phyloP scores from a whole-genome alignment of 2,113 vertebrate genomes.

The Cettia cetti region DNA sequence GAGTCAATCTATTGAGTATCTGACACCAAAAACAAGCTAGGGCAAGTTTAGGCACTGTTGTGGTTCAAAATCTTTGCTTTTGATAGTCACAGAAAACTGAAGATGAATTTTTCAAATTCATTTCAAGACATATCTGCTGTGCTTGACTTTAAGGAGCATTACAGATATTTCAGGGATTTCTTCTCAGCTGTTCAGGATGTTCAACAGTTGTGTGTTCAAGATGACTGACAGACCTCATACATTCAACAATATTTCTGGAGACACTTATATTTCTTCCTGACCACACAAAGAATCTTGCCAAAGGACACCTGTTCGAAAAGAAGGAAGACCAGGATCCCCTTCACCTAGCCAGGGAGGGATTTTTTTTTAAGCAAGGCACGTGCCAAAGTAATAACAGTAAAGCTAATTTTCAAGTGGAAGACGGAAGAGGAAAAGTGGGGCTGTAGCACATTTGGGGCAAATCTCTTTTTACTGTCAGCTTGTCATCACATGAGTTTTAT shows the following conservation, averaged over 20 bases:
- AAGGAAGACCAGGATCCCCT: not conserved
- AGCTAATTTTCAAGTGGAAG: constrained; percentile 13
- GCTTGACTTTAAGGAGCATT: not conserved
- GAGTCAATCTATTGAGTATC: not conserved
- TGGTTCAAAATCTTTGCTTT: not conserved
- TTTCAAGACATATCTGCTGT: not conserved
- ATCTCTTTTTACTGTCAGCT: constrained; percentile 49
- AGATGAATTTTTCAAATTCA: not conserved
- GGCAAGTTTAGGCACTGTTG: not conserved
- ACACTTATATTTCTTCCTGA: not conserved
- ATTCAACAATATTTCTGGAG: not conserved
- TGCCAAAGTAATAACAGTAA: constrained; percentile 4
- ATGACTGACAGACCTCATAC: not conserved
- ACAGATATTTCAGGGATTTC: not conserved
- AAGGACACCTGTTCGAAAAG: not conserved
- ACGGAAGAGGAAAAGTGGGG: not conserved
- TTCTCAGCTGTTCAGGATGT: not conserved
- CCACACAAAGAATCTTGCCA: not conserved
- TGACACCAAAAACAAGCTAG: not conserved
- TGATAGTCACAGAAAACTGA: not conserved
- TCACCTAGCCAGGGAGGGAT: not conserved
- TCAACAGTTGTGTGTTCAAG: not conserved
- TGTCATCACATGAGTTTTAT: constrained; percentile 45
- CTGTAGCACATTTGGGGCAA: constrained; percentile 35
- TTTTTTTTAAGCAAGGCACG: not conserved